Base-by-base conservation (phyloP, 2,888 invertebrate genomes). In the Litoditis marina region DNA sequence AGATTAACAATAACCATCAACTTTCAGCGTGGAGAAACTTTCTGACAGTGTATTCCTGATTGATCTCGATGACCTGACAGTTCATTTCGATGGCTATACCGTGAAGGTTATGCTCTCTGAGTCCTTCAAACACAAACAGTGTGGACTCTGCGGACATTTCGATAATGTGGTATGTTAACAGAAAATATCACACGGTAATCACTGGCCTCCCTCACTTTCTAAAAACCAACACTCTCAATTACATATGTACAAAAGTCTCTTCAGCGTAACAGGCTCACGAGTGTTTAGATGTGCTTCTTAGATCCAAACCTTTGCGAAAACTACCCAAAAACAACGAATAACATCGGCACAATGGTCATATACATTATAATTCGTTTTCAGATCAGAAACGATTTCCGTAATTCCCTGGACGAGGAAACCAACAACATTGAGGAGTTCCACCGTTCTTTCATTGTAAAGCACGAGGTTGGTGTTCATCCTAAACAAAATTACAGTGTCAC, bases 71-170 rank as follows among this genome's bases (percentile, higher is more conserved):
- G 57, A 66, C 39, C 53, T 65, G 55, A 60, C 59, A 50, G 63
- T 67, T 51, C 67, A 62, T 34, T 80, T 80, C 66, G 74, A 79
- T 63, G 78, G 79, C 57, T 59, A 69, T 62, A 63, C 69, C 60
- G 69, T 71, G 56, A 69, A 69, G 66, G 66, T 78, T 65, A 65
- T 67, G 63, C 27, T 74, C 36, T 65, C 66, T 28, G 58, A 59
- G 27, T n/a, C 61, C 28, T 73, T 69, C 68, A 67, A 71, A 65
- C 66, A 62, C 69, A 58, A 62, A 22, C 77, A 78, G 49, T 82
- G 82, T 69, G 82, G 82, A 57, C 74, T 82, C 34, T 82, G 82
- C 67, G 82, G 80, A 56, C 76, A 80, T 69, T 78, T 69, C 65
- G 76, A 82, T 60, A 73, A 68, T 58, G 74, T 77, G 25, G 59